These are phyloP conservation scores for Margarornis squamiger DNA, from an alignment of 2,797 vertebrate genomes.

Conservation along the genomic window DNA sequence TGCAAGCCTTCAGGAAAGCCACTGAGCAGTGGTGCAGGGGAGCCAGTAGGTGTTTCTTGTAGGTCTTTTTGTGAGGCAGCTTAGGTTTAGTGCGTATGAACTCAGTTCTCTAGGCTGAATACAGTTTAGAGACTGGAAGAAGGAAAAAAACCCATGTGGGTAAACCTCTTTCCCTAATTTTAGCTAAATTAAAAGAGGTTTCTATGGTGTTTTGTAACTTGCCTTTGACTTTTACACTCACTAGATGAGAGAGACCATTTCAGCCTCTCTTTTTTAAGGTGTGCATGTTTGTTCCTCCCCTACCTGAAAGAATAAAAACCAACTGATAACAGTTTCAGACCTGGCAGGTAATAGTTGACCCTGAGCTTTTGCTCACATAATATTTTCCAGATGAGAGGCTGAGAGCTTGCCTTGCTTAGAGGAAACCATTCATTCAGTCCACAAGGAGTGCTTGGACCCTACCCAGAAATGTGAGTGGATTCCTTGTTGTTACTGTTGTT, in stretches of 20 bases:
- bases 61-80: not conserved
- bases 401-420: not conserved
- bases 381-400: slow-evolving; percentile 13
- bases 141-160: accelerated
- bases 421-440: slow-evolving; percentile 3
- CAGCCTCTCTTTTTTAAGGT: not conserved
- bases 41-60: not conserved
- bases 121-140: not conserved
- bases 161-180: not conserved
- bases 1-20: not conserved
- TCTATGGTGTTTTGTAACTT: not conserved
- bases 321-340: not conserved
- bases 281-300: not conserved
- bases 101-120: not conserved
- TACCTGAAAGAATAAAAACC: not conserved
- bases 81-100: not conserved
- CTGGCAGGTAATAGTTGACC: not conserved
- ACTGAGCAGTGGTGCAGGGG: not conserved
- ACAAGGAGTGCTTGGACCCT: not conserved
- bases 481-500: not conserved
- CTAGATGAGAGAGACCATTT: not conserved
- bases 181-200: not conserved
- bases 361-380: not conserved
- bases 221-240: not conserved
- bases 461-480: not conserved